A percentile compares a stretch with the other conserved stretches of the same genome.
Evolutionary conservation across 2,888 invertebrate species (phyloP).

Genomic region (Mythimna vitellina): DNA sequence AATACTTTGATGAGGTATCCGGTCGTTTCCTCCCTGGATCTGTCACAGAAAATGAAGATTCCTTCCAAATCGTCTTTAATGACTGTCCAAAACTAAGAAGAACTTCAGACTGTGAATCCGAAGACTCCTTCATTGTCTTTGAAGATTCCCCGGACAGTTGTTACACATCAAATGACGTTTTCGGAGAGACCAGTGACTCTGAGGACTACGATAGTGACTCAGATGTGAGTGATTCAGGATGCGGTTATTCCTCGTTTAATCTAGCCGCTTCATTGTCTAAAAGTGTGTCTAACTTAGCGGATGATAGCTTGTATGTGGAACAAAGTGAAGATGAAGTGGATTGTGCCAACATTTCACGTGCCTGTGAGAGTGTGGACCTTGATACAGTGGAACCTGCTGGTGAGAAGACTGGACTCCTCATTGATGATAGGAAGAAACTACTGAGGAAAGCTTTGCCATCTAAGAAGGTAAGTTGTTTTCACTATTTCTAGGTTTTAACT

Average conservation of each 20-base stretch:
- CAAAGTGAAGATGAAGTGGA: slow-evolving; percentile 81
- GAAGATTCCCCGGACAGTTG: slow-evolving; percentile 84
- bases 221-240: slow-evolving; percentile 75
- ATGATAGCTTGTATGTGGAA: slow-evolving; percentile 80
- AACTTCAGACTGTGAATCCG: slow-evolving; percentile 90
- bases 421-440: slow-evolving; percentile 75
- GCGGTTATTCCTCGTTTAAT: slow-evolving; percentile 68
- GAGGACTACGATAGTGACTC: slow-evolving; percentile 69
- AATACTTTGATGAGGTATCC: slow-evolving; percentile 83
- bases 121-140: slow-evolving; percentile 91
- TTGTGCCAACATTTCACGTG: slow-evolving; percentile 68
- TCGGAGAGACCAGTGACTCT: slow-evolving; percentile 70
- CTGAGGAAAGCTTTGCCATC: slow-evolving; percentile 72
- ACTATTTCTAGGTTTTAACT: background rate
- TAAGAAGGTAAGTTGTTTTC: slow-evolving; percentile 77
- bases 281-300: slow-evolving; percentile 83
- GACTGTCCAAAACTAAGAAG: slow-evolving; percentile 73
- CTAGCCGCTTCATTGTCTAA: slow-evolving; percentile 76
- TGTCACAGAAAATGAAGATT: slow-evolving; percentile 80
- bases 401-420: slow-evolving; percentile 71
- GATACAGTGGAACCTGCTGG: slow-evolving; percentile 24
- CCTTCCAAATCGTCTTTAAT: slow-evolving; percentile 86
- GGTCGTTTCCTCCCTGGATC: slow-evolving; percentile 81
- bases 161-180: slow-evolving; percentile 83
- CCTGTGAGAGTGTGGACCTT: slow-evolving; percentile 33